These are phyloP conservation scores for Hestina assimilis DNA, from an alignment of 1,140 invertebrate species.

Conservation along the genomic window DNA sequence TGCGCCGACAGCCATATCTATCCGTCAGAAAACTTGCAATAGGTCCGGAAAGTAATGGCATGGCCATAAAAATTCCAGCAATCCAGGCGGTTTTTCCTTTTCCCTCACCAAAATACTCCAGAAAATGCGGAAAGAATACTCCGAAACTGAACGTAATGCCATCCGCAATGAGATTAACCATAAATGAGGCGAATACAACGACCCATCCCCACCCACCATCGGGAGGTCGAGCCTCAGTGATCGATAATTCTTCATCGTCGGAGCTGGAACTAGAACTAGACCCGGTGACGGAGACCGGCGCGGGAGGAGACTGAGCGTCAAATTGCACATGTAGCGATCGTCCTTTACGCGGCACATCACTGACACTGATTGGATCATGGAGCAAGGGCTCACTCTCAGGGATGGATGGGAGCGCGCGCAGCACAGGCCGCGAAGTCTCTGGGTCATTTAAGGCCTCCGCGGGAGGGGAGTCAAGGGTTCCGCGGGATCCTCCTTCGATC, in stretches of 20 bases:
- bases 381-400: constrained; percentile 67
- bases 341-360: constrained; percentile 50
- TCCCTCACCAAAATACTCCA: constrained; percentile 87
- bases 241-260: constrained; percentile 81
- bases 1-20: constrained; percentile 88
- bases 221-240: constrained; percentile 83
- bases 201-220: constrained; percentile 91
- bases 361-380: constrained; percentile 36
- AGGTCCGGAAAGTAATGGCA: constrained; percentile 92
- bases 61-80: constrained; percentile 92
- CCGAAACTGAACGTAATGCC: constrained; percentile 93
- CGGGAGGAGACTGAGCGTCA: constrained; percentile 65
- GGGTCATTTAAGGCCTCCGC: constrained; percentile 58
- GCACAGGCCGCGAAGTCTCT: constrained; percentile 56
- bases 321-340: constrained; percentile 81
- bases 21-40: constrained; percentile 93
- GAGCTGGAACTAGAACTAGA: constrained; percentile 71
- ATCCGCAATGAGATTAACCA: constrained; percentile 95
- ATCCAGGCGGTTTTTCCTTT: constrained; percentile 95
- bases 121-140: constrained; percentile 88
- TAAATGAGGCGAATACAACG: constrained; percentile 90
- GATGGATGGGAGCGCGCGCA: constrained; percentile 57
- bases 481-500: constrained; percentile 69
- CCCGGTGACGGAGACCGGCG: constrained; percentile 66
- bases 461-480: constrained; percentile 52